Evolutionary conservation across 2,888 invertebrate species (phyloP), one percentile per base, ranked within the genome.

Genomic region (Eucriotettix oculatus): DNA sequence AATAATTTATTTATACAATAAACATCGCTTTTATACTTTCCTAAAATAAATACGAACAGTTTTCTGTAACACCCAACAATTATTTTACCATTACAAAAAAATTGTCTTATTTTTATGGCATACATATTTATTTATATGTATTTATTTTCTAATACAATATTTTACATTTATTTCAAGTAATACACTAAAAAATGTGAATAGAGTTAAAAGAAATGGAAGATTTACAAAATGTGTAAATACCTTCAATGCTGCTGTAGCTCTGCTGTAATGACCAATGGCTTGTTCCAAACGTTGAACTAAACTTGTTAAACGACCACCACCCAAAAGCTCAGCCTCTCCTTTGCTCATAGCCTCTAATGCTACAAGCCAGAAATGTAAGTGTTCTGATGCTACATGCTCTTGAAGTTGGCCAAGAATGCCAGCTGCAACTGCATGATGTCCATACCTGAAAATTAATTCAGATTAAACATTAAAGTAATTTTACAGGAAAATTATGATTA

Each of bases 311-410:
- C 66, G 64, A 40, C 78, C 69, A 1, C 76, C 73, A 62, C 75
- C 76, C 65, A 76, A 75, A 0, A 90, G 74, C 58, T 78, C 77
- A 14, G 84, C 81, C 71, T 90, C 90, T 0, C 87, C 90, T 57
- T 79, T 79, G 0, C 87, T 84, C 65, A 90, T 81, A 62, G 87
- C 79, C 63, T 86, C 80, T n/a, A 96, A 73, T 0, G 90, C 87
- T 0, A 84, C 81, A 58, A 95, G 73, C 87, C 94, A 96, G 69
- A 92, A 90, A 69, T 93, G 89, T 56, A 89, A 82, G 67, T 91
- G 86, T 69, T 95, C 95, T 43, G 90, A 88, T 16, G 90, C 88
- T 0, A 89, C 88, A 65, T 83, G 78, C 55, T 81, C 81, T 2
- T 82, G 79, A 42, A 90, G 73, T 54, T 77, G 76, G 41, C 78